Conservation (phyloP, 2,888 invertebrate genomes). For the Drosophila bunnanda region DNA sequence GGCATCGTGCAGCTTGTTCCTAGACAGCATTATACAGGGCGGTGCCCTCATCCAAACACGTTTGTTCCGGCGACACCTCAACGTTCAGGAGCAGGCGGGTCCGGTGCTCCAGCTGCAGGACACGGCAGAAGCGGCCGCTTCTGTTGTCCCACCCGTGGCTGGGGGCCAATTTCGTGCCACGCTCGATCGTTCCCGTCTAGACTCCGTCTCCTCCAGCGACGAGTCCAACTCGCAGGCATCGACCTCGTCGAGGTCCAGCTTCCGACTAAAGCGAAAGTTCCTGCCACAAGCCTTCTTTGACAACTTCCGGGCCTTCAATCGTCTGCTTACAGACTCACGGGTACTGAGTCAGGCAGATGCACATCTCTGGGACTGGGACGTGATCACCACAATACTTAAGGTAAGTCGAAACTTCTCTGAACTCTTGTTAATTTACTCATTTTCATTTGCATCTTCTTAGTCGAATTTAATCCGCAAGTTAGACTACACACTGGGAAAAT, state of each 20-base stretch:
- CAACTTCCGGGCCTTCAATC: slow-evolving; percentile 86
- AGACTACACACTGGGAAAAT: slow-evolving; percentile 87
- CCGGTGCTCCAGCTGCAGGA: slow-evolving; percentile 58
- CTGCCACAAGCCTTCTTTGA: slow-evolving; percentile 86
- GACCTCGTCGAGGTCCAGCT: slow-evolving; percentile 81
- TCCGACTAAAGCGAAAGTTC: slow-evolving; percentile 84
- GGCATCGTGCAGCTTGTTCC: slow-evolving; percentile 92
- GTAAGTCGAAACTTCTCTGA: slow-evolving; percentile 83
- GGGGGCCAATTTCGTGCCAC: slow-evolving; percentile 29
- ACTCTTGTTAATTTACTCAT: not conserved
- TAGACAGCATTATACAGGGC: slow-evolving; percentile 91
- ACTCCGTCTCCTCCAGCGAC: slow-evolving; percentile 85
- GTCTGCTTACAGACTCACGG: slow-evolving; percentile 91
- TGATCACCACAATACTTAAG: slow-evolving; percentile 93
- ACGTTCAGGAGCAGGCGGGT: slow-evolving; percentile 73
- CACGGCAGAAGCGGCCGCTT: slow-evolving; percentile 46
- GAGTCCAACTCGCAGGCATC: slow-evolving; percentile 82
- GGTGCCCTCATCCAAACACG: slow-evolving; percentile 84
- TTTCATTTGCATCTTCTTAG: slow-evolving; percentile 51
- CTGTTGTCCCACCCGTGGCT: slow-evolving; percentile 5
- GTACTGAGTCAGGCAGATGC: slow-evolving; percentile 93
- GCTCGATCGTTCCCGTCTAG: slow-evolving; percentile 85
- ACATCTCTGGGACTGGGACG: slow-evolving; percentile 96
- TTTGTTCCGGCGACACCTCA: slow-evolving; percentile 84
- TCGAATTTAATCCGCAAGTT: slow-evolving; percentile 86